These are phyloP conservation scores for Limnephilus lunatus DNA, from an alignment of 2,888 invertebrate genomes.

Conservation along the genomic window DNA sequence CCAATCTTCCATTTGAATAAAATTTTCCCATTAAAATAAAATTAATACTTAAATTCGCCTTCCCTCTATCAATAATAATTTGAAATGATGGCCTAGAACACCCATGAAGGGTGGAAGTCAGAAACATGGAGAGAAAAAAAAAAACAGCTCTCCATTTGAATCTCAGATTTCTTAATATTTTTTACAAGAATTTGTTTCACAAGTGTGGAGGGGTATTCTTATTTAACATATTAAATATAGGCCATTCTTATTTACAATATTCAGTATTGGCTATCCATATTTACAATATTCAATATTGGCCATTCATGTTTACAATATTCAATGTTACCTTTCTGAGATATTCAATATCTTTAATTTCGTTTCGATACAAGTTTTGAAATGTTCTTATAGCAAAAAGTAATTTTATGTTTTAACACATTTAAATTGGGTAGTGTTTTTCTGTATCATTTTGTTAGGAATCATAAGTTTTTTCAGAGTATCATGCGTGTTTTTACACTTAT, in stretches of 20 bases:
- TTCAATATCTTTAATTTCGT: neutral
- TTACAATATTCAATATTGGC: neutral
- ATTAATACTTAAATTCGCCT: too few species aligned
- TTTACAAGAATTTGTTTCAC: neutral
- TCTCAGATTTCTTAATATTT: too few species aligned
- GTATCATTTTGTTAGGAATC: neutral
- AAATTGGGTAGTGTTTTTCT: neutral
- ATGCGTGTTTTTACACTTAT: neutral
- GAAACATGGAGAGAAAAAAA: too few species aligned
- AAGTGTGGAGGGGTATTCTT: neutral
- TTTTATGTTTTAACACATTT: neutral
- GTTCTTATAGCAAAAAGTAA: neutral
- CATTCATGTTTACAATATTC: neutral
- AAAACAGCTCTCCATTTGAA: too few species aligned
- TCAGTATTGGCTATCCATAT: neutral
- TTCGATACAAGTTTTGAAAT: too few species aligned
- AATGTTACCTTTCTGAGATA: too few species aligned
- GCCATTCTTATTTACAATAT: too few species aligned
- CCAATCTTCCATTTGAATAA: too few species aligned
- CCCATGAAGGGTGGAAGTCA: too few species aligned
- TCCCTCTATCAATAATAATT: too few species aligned
- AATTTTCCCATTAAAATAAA: too few species aligned
- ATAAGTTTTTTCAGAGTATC: neutral
- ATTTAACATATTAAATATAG: neutral
- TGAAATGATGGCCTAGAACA: too few species aligned